A percentile compares a stretch with the other conserved stretches of the same genome.
Evolutionary conservation across 2,888 invertebrate genomes (phyloP).

Genomic region (Abscondita cerata): DNA sequence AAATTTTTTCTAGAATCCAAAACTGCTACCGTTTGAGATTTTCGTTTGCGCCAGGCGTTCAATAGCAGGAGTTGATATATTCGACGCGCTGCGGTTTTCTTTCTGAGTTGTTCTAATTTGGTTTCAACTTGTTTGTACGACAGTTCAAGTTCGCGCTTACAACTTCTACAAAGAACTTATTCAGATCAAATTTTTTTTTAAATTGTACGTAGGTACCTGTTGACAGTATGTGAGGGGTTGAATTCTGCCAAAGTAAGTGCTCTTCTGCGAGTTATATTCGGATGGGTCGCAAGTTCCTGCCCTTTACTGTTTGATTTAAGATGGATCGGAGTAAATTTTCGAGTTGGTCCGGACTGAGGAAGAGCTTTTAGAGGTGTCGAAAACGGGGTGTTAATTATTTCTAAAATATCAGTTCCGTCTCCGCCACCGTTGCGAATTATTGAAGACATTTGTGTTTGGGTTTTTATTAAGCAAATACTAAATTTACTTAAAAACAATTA

Average conservation of each 20-base stretch:
- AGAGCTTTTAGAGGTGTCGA: background rate
- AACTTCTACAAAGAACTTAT: too few species aligned
- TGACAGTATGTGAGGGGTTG: background rate
- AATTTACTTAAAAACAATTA: background rate
- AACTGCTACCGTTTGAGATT: background rate
- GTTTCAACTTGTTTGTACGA: too few species aligned
- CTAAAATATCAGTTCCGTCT: background rate
- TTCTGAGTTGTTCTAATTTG: background rate
- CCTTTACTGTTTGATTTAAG: background rate
- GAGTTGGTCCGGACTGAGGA: background rate
- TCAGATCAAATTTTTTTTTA: too few species aligned
- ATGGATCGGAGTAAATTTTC: background rate
- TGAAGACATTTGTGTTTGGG: too few species aligned
- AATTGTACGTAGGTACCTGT: background rate
- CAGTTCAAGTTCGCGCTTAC: too few species aligned
- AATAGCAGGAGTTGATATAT: slow-evolving; percentile 2
- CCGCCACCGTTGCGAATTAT: background rate
- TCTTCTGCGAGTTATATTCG: slow-evolving; percentile 4
- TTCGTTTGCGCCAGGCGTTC: slow-evolving; percentile 2
- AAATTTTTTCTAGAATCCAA: background rate
- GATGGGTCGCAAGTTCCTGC: background rate
- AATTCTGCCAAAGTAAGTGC: background rate
- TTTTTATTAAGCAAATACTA: too few species aligned
- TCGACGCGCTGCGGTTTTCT: background rate
- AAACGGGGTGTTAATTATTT: background rate